phyloP scores from a whole-genome alignment of 1,140 invertebrate species.

The Diplogasteroides magnus region DNA sequence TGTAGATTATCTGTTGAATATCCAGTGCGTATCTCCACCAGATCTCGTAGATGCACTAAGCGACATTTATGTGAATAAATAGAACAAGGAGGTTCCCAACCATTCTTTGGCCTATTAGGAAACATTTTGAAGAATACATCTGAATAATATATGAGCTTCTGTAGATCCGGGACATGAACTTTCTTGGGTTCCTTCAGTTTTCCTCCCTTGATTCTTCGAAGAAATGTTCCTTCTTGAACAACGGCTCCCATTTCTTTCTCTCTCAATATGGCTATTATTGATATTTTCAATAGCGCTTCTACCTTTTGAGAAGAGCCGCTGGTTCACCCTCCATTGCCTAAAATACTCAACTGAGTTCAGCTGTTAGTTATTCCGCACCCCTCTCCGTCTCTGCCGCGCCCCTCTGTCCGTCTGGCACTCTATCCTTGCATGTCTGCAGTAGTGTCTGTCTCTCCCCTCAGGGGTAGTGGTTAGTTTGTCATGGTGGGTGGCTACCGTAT shows the following conservation, averaged over 20 bases:
- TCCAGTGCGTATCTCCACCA: constrained; percentile 48
- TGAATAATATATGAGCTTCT: neutral
- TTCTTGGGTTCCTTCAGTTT: neutral
- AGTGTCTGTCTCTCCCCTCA: no score
- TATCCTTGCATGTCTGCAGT: neutral
- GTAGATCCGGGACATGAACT: neutral
- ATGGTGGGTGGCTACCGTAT: constrained; percentile 52
- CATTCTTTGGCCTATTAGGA: neutral
- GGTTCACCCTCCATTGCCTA: no score
- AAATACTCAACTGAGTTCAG: no score
- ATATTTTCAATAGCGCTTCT: no score
- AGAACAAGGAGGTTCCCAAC: no score
- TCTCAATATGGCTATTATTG: neutral
- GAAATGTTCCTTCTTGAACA: neutral
- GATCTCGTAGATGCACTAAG: constrained; percentile 40
- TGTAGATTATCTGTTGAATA: constrained; percentile 51
- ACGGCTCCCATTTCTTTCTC: neutral
- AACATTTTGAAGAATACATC: neutral
- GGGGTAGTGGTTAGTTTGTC: no score
- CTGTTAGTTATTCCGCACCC: neutral
- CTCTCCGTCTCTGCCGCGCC: neutral
- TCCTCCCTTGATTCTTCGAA: neutral
- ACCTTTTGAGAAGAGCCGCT: no score
- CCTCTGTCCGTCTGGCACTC: neutral
- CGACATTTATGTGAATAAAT: no score